Evolutionary conservation across 2,797 vertebrate species (phyloP).

Genomic region (Philypnodon macrostomus): DNA sequence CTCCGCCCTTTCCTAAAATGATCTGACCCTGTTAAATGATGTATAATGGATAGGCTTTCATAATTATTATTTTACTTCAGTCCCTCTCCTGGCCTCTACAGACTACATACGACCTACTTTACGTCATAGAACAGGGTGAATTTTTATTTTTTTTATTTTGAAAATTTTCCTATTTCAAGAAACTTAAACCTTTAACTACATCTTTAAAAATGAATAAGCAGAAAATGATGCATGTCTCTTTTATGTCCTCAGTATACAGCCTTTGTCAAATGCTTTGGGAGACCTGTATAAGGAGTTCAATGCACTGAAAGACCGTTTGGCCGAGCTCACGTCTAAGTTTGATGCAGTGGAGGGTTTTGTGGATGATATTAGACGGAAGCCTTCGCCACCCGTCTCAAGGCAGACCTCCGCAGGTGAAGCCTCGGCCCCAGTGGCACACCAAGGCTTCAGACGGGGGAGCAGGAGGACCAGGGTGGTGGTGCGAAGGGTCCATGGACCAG

Average conservation of each 20-base stretch:
- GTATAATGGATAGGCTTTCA: too few relatives aligned
- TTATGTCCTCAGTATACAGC: slow-evolving; percentile 73
- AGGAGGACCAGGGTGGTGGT: slow-evolving; percentile 62
- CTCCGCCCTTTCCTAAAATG: too few relatives aligned
- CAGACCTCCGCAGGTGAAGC: not conserved
- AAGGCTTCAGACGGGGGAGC: slow-evolving; percentile 26
- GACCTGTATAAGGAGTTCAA: slow-evolving; percentile 85
- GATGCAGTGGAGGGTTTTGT: slow-evolving; percentile 77
- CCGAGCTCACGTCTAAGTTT: slow-evolving; percentile 75
- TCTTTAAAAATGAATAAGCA: too few relatives aligned
- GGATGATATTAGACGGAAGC: slow-evolving; percentile 67
- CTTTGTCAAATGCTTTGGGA: slow-evolving; percentile 80
- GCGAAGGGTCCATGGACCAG: slow-evolving; percentile 58
- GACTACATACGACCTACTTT: too few relatives aligned
- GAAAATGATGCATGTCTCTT: too few relatives aligned
- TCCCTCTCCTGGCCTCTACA: too few relatives aligned
- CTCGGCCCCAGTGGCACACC: not conserved
- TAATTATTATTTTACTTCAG: too few relatives aligned
- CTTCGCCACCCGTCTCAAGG: slow-evolving; percentile 7
- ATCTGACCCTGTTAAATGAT: too few relatives aligned
- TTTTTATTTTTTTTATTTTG: too few relatives aligned
- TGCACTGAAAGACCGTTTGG: slow-evolving; percentile 78
- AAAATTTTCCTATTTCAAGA: too few relatives aligned
- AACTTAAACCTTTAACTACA: too few relatives aligned
- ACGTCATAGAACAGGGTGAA: too few relatives aligned